A percentile compares a stretch with the other conserved stretches of the same genome.
phyloP scores from a whole-genome alignment of 2,888 invertebrate genomes.

The Lagria hirta region DNA sequence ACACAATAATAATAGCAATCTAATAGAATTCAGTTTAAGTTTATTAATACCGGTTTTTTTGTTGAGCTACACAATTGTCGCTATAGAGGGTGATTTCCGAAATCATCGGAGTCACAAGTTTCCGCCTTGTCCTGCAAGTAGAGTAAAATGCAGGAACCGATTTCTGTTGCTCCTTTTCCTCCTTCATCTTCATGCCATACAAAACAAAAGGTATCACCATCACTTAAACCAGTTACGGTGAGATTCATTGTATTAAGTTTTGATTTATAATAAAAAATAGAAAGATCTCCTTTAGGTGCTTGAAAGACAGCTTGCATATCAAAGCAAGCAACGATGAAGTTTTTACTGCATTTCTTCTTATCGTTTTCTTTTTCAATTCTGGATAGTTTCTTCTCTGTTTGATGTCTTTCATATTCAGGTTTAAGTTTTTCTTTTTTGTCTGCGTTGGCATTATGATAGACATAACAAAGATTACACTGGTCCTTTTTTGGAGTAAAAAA shows the following conservation, averaged over 20 bases:
- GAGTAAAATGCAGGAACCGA: slow-evolving; percentile 43
- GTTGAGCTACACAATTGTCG: slow-evolving; percentile 38
- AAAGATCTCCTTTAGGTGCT: slow-evolving; percentile 34
- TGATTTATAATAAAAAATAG: slow-evolving; percentile 35
- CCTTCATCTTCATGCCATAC: slow-evolving; percentile 46
- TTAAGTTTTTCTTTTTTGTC: slow-evolving; percentile 17
- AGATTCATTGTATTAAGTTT: slow-evolving; percentile 33
- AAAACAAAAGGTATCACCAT: slow-evolving; percentile 34
- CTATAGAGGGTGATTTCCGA: slow-evolving; percentile 36
- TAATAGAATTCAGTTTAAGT: too few species aligned
- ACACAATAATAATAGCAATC: too few species aligned
- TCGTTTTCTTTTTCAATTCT: slow-evolving; percentile 31
- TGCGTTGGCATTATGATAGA: slow-evolving; percentile 25
- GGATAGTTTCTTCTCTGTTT: slow-evolving; percentile 30
- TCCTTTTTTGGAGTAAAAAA: too few species aligned
- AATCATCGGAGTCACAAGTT: slow-evolving; percentile 12
- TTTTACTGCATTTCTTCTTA: slow-evolving; percentile 21
- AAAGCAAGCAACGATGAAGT: slow-evolving; percentile 29
- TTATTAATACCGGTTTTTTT: slow-evolving; percentile 36
- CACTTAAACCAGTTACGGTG: slow-evolving; percentile 27
- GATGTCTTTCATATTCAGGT: slow-evolving; percentile 27
- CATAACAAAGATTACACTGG: slow-evolving; percentile 23
- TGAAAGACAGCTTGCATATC: slow-evolving; percentile 36
- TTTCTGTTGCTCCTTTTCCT: slow-evolving; percentile 42
- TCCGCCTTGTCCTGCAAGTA: slow-evolving; percentile 34